Conservation (phyloP, 2,797 vertebrate genomes). For the Pristis pectinata region DNA sequence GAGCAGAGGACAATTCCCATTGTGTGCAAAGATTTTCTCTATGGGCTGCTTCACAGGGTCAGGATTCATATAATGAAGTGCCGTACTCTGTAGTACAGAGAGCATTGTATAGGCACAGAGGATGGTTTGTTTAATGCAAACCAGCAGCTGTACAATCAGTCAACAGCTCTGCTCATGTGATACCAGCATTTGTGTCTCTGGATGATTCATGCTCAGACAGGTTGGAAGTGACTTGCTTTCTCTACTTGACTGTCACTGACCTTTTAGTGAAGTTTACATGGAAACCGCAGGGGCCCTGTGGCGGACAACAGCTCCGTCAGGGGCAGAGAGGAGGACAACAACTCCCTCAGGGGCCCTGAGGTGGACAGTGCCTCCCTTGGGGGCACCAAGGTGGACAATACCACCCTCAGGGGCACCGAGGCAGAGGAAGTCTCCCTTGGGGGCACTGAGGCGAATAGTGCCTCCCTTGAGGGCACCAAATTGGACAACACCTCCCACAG, state of each 20-base stretch:
- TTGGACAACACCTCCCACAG: too few relatives aligned
- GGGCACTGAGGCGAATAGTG: not conserved
- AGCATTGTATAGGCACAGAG: conserved; percentile 15
- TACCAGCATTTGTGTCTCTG: not conserved
- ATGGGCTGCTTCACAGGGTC: conserved; percentile 9
- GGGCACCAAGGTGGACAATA: too few relatives aligned
- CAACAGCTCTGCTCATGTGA: conserved; percentile 20
- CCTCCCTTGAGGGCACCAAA: not conserved
- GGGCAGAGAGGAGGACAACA: too few relatives aligned
- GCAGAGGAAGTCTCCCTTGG: too few relatives aligned
- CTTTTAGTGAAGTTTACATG: not conserved
- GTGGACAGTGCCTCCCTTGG: not conserved
- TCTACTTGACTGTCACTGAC: conserved; percentile 1
- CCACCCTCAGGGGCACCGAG: too few relatives aligned
- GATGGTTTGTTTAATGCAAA: conserved; percentile 30
- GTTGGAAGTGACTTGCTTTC: not conserved
- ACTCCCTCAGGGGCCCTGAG: not conserved
- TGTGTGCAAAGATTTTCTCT: conserved; percentile 20
- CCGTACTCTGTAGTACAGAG: not conserved
- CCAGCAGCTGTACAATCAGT: conserved; percentile 34
- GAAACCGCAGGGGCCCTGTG: not conserved
- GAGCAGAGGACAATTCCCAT: not conserved
- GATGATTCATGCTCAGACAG: conserved; percentile 23
- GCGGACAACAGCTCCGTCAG: not conserved
- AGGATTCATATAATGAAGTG: not conserved